phyloP scores from a whole-genome alignment of 2,797 vertebrate genomes.

The Acropternis orthonyx region DNA sequence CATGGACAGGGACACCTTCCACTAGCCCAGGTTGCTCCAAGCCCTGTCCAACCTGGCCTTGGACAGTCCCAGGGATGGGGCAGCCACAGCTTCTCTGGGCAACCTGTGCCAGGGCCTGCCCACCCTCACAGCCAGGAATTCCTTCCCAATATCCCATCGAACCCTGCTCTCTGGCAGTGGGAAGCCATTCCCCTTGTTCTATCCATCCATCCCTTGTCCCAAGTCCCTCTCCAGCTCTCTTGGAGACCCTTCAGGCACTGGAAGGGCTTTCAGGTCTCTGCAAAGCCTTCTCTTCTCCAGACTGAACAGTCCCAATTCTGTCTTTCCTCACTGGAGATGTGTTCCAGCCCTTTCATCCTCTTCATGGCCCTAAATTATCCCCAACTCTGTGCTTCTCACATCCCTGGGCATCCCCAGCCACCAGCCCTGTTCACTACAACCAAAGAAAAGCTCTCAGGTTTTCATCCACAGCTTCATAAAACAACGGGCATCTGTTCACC shows the following conservation, averaged over 20 bases:
- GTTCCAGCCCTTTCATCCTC: not conserved
- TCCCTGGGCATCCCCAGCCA: not conserved
- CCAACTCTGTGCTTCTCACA: accelerated
- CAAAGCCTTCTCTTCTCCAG: not conserved
- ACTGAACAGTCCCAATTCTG: not conserved
- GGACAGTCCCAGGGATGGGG: not conserved
- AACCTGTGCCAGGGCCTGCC: accelerated
- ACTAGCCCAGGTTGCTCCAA: accelerated
- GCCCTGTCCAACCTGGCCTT: accelerated
- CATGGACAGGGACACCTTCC: not conserved
- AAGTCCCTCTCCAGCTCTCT: not conserved
- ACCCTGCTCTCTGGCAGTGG: accelerated
- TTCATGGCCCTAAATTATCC: not conserved
- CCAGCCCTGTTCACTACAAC: accelerated
- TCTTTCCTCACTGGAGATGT: too few species aligned
- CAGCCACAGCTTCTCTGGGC: not conserved
- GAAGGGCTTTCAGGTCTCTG: accelerated
- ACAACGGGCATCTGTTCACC: conserved; percentile 16
- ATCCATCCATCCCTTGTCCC: accelerated
- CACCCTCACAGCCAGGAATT: accelerated
- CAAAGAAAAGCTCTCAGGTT: not conserved
- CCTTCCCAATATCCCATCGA: not conserved
- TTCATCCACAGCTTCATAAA: not conserved
- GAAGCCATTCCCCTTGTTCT: not conserved
- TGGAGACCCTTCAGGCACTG: not conserved